Evolutionary conservation across 1,140 invertebrate species (phyloP).

Genomic region (Magallana angulata): DNA sequence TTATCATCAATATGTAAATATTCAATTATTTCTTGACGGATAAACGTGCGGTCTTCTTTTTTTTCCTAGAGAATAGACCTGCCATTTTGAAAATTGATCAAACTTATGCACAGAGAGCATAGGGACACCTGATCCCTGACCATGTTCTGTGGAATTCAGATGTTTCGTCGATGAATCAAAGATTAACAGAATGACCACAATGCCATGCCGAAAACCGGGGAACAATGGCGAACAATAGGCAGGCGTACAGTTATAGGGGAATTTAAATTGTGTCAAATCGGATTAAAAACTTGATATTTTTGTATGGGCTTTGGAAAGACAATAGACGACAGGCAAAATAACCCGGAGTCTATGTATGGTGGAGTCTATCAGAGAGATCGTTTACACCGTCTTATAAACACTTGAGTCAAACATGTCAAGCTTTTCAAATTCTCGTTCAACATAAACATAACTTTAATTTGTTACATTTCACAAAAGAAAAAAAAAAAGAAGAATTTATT

Average conservation of each 20-base stretch:
- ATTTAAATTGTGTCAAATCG: constrained; percentile 32
- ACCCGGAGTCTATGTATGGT: neutral
- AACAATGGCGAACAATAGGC: neutral
- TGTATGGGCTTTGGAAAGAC: constrained; percentile 22
- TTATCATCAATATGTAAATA: constrained; percentile 29
- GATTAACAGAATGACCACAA: neutral
- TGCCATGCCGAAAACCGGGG: neutral
- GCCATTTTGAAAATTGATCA: constrained; percentile 34
- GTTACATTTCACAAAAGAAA: neutral
- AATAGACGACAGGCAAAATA: neutral
- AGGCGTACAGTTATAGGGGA: neutral
- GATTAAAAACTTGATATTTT: constrained; percentile 32
- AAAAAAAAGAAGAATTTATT: too few species aligned
- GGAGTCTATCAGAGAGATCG: neutral
- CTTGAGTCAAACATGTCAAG: neutral
- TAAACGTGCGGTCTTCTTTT: neutral
- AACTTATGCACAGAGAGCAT: neutral
- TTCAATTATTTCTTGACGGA: neutral
- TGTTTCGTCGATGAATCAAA: constrained; percentile 27
- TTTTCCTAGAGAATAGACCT: neutral
- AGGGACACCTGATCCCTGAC: neutral
- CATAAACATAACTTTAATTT: neutral
- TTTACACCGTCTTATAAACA: neutral
- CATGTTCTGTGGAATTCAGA: neutral
- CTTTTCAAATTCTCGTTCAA: too few species aligned